Evolutionary conservation across 23 tunicate genomes (phyloP).

Genomic region (Styela plicata): DNA sequence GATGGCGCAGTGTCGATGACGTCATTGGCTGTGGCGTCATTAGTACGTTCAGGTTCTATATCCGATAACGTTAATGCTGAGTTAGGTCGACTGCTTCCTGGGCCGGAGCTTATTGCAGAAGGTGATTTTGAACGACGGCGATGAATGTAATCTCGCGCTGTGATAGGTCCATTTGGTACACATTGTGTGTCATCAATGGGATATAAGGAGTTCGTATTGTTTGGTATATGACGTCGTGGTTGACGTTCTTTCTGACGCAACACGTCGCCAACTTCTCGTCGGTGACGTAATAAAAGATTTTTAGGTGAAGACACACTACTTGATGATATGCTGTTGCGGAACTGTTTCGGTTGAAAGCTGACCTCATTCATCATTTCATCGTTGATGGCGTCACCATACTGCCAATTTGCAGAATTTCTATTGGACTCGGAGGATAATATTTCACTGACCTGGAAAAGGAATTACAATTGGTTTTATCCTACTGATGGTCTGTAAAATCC

Average conservation of each 20-base stretch:
- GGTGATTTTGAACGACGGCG: not conserved
- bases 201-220: not conserved
- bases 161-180: not conserved
- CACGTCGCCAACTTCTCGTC: conserved; percentile 27
- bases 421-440: conserved; percentile 1
- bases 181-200: conserved; percentile 13
- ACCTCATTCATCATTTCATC: not conserved
- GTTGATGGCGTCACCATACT: not conserved
- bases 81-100: conserved; percentile 17
- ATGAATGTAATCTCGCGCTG: not conserved
- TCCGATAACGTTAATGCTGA: conserved; percentile 5
- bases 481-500: no score
- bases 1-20: not conserved
- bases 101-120: conserved; percentile 3
- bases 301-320: conserved; percentile 16
- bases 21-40: not conserved
- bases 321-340: not conserved
- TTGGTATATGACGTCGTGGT: not conserved
- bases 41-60: not conserved
- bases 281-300: conserved; percentile 12
- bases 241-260: conserved; percentile 19
- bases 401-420: conserved; percentile 16
- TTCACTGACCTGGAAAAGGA: conserved; percentile 26
- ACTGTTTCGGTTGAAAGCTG: not conserved
- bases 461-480: no score